These are phyloP conservation scores for Microtus pennsylvanicus DNA, from an alignment of 2,113 vertebrate genomes.

Conservation along the genomic window DNA sequence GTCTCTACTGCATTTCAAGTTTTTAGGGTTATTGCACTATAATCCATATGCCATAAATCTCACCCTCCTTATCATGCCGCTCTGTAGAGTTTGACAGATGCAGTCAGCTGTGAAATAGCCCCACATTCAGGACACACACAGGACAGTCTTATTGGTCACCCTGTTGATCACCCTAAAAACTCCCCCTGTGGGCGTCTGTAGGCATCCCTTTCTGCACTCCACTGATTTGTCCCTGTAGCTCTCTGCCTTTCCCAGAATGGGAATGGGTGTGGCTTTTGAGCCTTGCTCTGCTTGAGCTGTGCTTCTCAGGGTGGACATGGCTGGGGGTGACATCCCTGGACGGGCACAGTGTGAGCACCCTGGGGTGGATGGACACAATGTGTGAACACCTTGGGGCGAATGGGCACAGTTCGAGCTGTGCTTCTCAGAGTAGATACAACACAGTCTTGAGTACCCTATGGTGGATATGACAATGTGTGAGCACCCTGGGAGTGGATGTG, in stretches of 20 bases:
- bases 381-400: neutral
- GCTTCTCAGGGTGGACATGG: neutral
- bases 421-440: neutral
- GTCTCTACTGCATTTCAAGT: neutral
- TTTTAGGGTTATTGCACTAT: constrained; percentile 25
- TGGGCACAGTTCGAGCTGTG: neutral
- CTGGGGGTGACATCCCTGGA: neutral
- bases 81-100: neutral
- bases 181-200: neutral
- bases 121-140: neutral
- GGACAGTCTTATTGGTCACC: neutral
- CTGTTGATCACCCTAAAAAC: accelerated
- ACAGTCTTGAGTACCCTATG: neutral
- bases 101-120: neutral
- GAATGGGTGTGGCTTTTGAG: neutral
- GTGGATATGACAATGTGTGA: neutral
- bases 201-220: neutral
- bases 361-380: neutral
- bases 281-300: neutral
- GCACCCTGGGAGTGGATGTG: neutral
- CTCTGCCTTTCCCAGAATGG: neutral
- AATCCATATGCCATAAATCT: neutral
- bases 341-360: neutral
- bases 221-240: neutral
- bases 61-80: neutral